Evolutionary conservation across 2,888 invertebrate genomes (phyloP).

Genomic region (Phytoseiulus persimilis): DNA sequence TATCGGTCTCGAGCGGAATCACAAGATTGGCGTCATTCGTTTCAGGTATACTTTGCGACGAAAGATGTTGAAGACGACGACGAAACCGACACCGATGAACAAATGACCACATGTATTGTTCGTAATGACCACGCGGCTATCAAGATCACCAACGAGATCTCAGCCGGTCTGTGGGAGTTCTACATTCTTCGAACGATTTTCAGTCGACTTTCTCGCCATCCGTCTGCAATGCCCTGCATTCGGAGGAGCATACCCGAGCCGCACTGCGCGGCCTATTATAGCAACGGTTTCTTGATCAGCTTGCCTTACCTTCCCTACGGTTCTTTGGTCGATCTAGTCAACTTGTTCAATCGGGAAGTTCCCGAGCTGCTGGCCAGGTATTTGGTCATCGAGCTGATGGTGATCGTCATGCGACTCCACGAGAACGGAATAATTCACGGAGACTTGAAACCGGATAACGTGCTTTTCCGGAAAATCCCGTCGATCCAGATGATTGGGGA

Average conservation of each 20-base stretch:
- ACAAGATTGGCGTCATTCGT: not conserved
- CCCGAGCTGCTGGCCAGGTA: slow-evolving; percentile 61
- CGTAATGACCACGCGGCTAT: slow-evolving; percentile 34
- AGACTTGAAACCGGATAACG: slow-evolving; percentile 88
- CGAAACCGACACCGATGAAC: not conserved
- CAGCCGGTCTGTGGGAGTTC: slow-evolving; percentile 24
- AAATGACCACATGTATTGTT: slow-evolving; percentile 21
- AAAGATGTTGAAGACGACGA: slow-evolving; percentile 8
- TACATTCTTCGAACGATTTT: slow-evolving; percentile 11
- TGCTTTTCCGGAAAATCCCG: slow-evolving; percentile 29
- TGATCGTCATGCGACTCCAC: slow-evolving; percentile 74
- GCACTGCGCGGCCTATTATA: slow-evolving; percentile 20
- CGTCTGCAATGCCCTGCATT: not conserved
- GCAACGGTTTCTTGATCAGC: slow-evolving; percentile 17
- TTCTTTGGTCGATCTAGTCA: slow-evolving; percentile 10
- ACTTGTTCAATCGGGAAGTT: slow-evolving; percentile 48
- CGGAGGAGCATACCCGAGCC: slow-evolving; percentile 30
- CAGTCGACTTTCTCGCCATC: slow-evolving; percentile 6
- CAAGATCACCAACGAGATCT: slow-evolving; percentile 22
- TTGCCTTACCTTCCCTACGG: slow-evolving; percentile 25
- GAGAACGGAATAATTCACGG: slow-evolving; percentile 81
- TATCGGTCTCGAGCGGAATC: too few species aligned
- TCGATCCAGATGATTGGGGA: slow-evolving; percentile 39
- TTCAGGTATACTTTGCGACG: slow-evolving; percentile 16
- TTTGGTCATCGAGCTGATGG: slow-evolving; percentile 70